Base-by-base conservation (phyloP, 2,797 vertebrate species). In the Dicrostonyx torquatus region DNA sequence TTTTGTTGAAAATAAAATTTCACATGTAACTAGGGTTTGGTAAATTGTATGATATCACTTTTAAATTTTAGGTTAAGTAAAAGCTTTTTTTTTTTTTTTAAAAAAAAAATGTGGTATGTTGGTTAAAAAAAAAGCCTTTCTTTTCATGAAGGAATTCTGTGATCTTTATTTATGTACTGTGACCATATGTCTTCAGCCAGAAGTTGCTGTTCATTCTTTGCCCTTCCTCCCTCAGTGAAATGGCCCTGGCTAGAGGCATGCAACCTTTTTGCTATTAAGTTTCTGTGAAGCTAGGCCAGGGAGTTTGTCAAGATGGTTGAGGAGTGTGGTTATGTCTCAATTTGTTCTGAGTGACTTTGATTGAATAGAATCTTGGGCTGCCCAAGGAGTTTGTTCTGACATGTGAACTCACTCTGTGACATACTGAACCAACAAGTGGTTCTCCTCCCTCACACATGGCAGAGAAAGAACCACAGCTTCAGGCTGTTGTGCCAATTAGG, bases 271-370 rank as follows among this genome's bases (percentile, higher is more conserved):
- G 78, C 89, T 97, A 66, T 97, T 97, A 94, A 93, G 72, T 90
- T 97, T 98, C 92, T 96, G 64, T 96, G 88, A 95, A 96, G 89
- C 87, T 91, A 89, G 84, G 84, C 95, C 97, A 97, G 92, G 96
- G 92, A 45, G 83, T 79, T 97, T 95, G 95, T 92, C 22, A 40
- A 20, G 83, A 95, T 95, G 93, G 93, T 97, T 96, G 97, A 79
- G 78, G 94, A 97, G 72, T 91, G 73, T 94, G 40, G 3, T 24
- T 98, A 82, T 96, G 55, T 97, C 93, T 98, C 89, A 95, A 5
- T 98, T 96, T 97, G 89, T 86, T 93, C 96, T 97, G 72, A 96
- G 62, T 83, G 78, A 83, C 53, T 96, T 11, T 97, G 75, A 58
- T 93, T 97, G 84, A 72, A 93, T 95, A 89, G 95, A 31, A 29